phyloP scores from a whole-genome alignment of 2,797 vertebrate genomes.

The Lagorchestes hirsutus region DNA sequence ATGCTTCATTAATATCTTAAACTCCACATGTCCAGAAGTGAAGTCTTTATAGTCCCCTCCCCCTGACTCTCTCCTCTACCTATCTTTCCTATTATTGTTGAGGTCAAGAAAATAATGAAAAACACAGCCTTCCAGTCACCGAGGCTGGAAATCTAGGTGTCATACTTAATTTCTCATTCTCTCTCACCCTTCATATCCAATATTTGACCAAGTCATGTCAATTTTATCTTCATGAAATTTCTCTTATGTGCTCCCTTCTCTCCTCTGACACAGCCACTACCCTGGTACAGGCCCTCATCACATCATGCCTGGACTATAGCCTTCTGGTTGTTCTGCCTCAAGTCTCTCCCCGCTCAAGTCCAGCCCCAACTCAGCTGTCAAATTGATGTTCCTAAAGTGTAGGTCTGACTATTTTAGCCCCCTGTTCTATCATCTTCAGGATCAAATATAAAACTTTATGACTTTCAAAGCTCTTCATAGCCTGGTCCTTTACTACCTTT shows the following conservation, averaged over 20 bases:
- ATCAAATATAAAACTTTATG: neutral
- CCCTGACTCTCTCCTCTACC: neutral
- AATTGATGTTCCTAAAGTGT: neutral
- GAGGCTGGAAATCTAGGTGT: neutral
- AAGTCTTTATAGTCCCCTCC: neutral
- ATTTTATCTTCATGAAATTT: neutral
- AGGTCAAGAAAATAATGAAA: neutral
- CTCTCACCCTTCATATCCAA: no score
- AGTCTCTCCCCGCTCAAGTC: neutral
- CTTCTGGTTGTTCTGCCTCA: neutral
- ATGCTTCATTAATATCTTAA: neutral
- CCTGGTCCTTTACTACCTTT: neutral
- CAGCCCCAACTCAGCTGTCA: neutral
- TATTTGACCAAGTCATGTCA: no score
- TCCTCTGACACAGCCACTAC: neutral
- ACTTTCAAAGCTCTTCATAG: neutral
- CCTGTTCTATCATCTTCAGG: neutral
- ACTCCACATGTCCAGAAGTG: neutral
- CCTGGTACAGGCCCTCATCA: neutral
- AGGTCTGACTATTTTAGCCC: neutral
- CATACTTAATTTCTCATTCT: no score
- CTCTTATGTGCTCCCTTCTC: neutral
- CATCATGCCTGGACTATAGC: neutral
- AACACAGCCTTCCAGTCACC: neutral
- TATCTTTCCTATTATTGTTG: neutral